Conservation (phyloP, 2,113 vertebrate genomes). For the Sarotherodon lohbergeri region DNA sequence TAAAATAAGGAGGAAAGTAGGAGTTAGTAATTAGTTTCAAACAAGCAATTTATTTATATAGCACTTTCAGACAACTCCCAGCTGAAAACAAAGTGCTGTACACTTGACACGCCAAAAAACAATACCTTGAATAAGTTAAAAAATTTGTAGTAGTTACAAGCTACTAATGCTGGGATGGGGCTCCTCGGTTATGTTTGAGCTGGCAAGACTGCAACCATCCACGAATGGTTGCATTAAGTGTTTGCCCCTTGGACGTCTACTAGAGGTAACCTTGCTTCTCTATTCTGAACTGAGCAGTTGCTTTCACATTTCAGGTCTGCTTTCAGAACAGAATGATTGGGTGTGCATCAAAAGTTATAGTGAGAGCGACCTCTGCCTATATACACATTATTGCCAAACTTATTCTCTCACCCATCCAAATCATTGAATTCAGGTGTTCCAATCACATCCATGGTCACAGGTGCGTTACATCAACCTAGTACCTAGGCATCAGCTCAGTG, state of each 20-base stretch:
- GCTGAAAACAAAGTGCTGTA: background rate
- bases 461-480: background rate
- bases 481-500: background rate
- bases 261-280: background rate
- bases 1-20: fast-evolving
- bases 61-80: background rate
- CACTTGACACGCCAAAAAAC: background rate
- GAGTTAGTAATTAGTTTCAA: background rate
- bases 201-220: background rate
- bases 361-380: background rate
- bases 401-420: background rate
- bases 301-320: background rate
- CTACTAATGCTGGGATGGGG: background rate
- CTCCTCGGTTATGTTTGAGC: background rate
- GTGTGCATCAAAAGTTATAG: background rate
- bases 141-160: background rate
- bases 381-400: background rate
- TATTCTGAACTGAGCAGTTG: background rate
- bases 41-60: background rate
- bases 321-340: background rate
- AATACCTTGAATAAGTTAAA: background rate
- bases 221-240: background rate
- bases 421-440: background rate
- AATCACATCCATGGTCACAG: background rate
- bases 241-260: background rate